These are phyloP conservation scores for Limosa lapponica DNA, from an alignment of 2,797 vertebrate genomes.

Conservation along the genomic window DNA sequence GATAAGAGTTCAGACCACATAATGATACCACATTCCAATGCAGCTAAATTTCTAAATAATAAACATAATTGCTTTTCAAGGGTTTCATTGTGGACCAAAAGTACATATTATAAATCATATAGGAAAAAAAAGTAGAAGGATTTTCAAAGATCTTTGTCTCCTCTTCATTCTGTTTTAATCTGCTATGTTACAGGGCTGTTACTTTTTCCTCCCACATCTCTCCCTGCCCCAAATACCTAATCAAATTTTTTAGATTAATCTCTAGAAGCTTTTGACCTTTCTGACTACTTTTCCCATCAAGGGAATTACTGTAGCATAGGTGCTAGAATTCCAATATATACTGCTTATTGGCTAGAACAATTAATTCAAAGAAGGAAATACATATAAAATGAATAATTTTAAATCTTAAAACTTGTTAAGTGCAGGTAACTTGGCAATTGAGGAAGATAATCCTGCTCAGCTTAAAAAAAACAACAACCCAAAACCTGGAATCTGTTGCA, in stretches of 20 bases:
- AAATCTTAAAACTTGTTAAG: not conserved
- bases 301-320: not conserved
- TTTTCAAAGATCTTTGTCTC: not conserved
- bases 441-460: not conserved
- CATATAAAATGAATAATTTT: not conserved
- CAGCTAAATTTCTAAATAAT: not conserved
- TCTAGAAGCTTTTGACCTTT: slow-evolving; percentile 1
- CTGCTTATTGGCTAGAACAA: not conserved
- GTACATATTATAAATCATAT: not conserved
- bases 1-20: not conserved
- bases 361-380: not conserved
- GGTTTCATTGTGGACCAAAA: not conserved
- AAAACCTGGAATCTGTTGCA: not conserved
- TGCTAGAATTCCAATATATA: not conserved
- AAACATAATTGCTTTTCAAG: not conserved
- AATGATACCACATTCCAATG: not conserved
- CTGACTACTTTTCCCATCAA: not conserved
- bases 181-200: not conserved
- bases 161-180: not conserved
- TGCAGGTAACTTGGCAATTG: not conserved
- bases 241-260: not conserved
- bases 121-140: not conserved
- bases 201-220: not conserved
- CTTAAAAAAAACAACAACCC: not conserved
- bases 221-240: not conserved